A percentile compares a stretch with the other conserved stretches of the same genome.
Evolutionary conservation across 2,797 vertebrate genomes (phyloP).

Genomic region (Lates japonicus): DNA sequence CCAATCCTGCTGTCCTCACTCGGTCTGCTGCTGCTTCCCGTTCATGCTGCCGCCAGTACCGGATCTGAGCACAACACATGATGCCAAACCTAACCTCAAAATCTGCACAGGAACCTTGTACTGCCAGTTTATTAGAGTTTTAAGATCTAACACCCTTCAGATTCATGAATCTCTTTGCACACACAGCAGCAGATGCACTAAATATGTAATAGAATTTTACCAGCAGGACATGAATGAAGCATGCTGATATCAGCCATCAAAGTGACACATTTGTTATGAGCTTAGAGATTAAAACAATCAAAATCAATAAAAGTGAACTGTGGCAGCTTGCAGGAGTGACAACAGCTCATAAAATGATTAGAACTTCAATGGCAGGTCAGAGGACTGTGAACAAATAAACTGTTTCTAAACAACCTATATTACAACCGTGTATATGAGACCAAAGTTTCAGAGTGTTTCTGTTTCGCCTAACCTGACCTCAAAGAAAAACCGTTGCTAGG

Average conservation of each 20-base stretch:
- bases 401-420: not conserved
- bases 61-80: slow-evolving; percentile 85
- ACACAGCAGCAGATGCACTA: not conserved
- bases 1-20: slow-evolving; percentile 91
- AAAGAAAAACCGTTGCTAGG: not conserved
- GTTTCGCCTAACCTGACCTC: not conserved
- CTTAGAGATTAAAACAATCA: not conserved
- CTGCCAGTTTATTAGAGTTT: not conserved
- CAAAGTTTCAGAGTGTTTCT: not conserved
- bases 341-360: slow-evolving; percentile 4
- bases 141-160: not conserved
- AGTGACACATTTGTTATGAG: not conserved
- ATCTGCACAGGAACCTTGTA: not conserved
- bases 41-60: slow-evolving; percentile 96
- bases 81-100: not conserved
- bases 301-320: not conserved
- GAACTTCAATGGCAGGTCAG: not conserved
- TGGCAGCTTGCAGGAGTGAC: not conserved
- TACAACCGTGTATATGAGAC: not conserved
- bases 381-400: not conserved
- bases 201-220: not conserved
- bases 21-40: slow-evolving; percentile 95
- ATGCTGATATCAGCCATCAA: not conserved
- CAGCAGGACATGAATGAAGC: not conserved
- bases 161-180: not conserved